Conservation (phyloP, 1,140 invertebrate species). For the Euura saliciscinereae region DNA sequence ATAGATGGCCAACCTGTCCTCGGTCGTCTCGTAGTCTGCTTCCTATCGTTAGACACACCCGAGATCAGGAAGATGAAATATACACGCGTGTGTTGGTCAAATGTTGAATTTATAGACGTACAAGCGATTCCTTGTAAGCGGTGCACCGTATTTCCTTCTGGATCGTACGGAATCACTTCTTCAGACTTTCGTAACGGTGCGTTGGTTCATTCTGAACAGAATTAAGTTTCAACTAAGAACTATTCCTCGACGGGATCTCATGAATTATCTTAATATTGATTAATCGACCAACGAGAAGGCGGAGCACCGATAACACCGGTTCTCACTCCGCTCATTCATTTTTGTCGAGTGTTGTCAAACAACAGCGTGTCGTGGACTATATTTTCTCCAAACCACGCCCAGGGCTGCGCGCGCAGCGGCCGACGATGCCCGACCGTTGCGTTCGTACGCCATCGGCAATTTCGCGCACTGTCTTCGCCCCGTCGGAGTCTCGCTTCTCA, state of each 20-base stretch:
- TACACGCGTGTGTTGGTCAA: not conserved
- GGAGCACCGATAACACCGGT: too few relatives aligned
- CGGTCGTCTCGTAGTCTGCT: not conserved
- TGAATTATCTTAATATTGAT: not conserved
- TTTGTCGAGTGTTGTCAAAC: too few relatives aligned
- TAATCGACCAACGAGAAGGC: not conserved
- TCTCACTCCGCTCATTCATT: too few relatives aligned
- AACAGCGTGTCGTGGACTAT: too few relatives aligned
- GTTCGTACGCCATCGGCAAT: too few relatives aligned
- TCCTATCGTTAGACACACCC: not conserved
- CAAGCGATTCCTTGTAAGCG: not conserved
- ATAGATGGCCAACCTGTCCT: not conserved
- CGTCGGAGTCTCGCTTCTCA: too few relatives aligned
- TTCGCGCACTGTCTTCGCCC: too few relatives aligned
- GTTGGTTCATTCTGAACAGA: not conserved
- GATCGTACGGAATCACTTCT: not conserved
- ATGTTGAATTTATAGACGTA: not conserved
- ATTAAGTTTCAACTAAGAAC: conserved; percentile 7
- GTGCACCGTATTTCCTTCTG: not conserved
- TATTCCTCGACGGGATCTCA: not conserved
- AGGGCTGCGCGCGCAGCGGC: too few relatives aligned
- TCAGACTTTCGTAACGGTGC: not conserved
- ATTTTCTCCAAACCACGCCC: too few relatives aligned
- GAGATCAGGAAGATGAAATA: not conserved
- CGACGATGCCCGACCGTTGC: too few relatives aligned